These are phyloP conservation scores for Thomomys bottae DNA, from an alignment of 2,113 vertebrate species.

Conservation along the genomic window DNA sequence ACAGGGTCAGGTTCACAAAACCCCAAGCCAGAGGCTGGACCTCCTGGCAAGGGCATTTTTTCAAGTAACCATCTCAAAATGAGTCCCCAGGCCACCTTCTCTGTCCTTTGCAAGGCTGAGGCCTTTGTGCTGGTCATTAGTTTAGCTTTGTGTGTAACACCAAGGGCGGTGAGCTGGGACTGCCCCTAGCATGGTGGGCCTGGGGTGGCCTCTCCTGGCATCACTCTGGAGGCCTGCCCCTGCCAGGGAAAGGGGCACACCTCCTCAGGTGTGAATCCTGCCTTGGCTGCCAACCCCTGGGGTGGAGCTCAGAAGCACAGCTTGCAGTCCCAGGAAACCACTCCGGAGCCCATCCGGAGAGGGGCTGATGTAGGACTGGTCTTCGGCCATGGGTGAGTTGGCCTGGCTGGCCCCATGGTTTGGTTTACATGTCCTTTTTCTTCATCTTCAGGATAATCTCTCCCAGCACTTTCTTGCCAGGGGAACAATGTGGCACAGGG, in stretches of 20 bases:
- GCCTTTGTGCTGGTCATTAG: background rate
- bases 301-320: background rate
- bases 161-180: no score
- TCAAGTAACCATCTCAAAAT: no score
- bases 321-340: no score
- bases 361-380: background rate
- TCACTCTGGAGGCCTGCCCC: no score
- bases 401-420: background rate
- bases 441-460: background rate
- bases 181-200: no score
- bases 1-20: background rate
- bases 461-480: background rate
- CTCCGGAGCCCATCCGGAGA: background rate
- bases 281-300: background rate
- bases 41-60: background rate
- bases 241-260: no score
- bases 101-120: fast-evolving
- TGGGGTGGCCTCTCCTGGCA: no score
- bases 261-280: no score
- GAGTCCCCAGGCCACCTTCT: fast-evolving
- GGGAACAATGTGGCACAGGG: background rate
- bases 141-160: no score
- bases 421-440: background rate
- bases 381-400: background rate
- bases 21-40: no score